Base-by-base conservation (phyloP, 2,888 invertebrate species). In the Spilosoma lubricipeda region DNA sequence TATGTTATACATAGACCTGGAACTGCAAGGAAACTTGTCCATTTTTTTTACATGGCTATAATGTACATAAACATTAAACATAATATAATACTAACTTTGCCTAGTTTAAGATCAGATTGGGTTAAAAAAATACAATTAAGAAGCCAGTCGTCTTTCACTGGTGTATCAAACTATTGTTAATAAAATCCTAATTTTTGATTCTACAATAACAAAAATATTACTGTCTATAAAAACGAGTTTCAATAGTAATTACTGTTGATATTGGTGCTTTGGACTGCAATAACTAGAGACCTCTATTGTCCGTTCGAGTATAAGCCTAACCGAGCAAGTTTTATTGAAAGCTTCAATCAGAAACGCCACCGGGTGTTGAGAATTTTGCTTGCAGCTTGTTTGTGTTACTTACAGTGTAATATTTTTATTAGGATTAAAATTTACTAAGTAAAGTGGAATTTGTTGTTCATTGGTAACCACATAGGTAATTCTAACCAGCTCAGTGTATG, bases 261-360 rank as follows among this genome's bases (percentile, higher is more conserved):
- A 69, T 69, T 56, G 20, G 5, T 8, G n/a, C 36, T 36, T 69
- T 15, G 18, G n/a, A 18, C 56, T 39, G 56, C 56, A 69, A 56
- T 56, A 69, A 27, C 52, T 11, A 20, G 36, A 39, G 33, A 3
- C 56, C 27, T 39, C 69, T 56, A 69, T 69, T 69, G 56, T 69
- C 7, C 11, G 42, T 7, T 13, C 27, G 42, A 67, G 42, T 30
- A 45, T 45, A 18, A 42, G 27, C 15, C 27, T 27, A 67, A 42
- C n/a, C n/a, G 13, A 27, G 42, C 42, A 11, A 7, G 20, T 66
- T 66, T 42, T n/a, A 39, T 15, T 39, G n/a, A 27, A 66, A 42
- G 15, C 5, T 30, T 30, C 2, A 63, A 63, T 63, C 59, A 63
- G 30, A 30, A 63, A 30, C 59, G 59, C 11, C 27, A 59, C 59